phyloP scores from a whole-genome alignment of 2,888 invertebrate species.

The Phytoseiulus persimilis region DNA sequence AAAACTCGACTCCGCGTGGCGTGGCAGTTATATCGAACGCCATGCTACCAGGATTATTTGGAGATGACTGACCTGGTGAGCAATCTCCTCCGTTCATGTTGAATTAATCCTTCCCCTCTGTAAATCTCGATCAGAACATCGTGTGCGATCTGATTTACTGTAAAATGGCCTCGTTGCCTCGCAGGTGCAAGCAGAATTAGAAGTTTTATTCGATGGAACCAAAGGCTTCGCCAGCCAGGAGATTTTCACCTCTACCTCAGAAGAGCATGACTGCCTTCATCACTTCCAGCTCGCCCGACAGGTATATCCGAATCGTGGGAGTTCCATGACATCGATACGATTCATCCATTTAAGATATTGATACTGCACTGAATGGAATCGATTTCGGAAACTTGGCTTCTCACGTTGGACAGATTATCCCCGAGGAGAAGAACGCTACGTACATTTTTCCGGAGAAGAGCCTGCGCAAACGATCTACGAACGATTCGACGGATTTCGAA shows the following conservation, averaged over 20 bases:
- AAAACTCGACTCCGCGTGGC: not conserved
- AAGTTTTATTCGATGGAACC: conserved; percentile 6
- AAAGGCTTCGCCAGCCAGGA: not conserved
- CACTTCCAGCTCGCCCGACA: conserved; percentile 7
- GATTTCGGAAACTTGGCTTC: not conserved
- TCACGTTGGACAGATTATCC: not conserved
- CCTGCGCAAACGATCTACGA: not conserved
- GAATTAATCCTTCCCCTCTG: no score
- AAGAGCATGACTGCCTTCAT: conserved; percentile 22
- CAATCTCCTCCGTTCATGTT: not conserved
- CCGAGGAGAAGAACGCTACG: conserved; percentile 10
- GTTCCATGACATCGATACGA: no score
- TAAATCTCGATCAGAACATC: no score
- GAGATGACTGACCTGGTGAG: conserved; percentile 7
- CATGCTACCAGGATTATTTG: conserved; percentile 24
- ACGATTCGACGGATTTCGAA: conserved; percentile 16
- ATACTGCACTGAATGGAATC: no score
- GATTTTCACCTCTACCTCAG: not conserved
- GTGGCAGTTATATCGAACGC: conserved; percentile 6
- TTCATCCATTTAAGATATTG: no score
- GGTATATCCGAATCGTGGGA: not conserved
- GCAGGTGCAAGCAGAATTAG: not conserved
- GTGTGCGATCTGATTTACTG: no score
- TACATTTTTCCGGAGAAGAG: not conserved
- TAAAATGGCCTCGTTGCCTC: not conserved